Evolutionary conservation across 2,113 vertebrate genomes (phyloP).

Genomic region (Lepidothrix coronata): DNA sequence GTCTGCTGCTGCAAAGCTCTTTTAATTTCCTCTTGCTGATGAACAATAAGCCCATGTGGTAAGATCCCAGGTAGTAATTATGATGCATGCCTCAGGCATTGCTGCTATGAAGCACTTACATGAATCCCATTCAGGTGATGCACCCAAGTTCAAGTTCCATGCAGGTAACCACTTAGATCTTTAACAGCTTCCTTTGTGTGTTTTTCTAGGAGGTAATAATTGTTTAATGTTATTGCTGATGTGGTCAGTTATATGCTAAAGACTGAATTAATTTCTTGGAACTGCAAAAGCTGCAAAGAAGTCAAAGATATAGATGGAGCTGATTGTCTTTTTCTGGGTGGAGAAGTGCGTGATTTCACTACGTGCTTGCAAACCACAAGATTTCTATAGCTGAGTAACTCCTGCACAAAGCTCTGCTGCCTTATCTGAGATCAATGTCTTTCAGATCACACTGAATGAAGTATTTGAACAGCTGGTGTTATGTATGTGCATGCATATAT

Average conservation of each 20-base stretch:
- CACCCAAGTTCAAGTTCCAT: neutral
- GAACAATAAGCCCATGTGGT: neutral
- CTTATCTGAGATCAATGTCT: neutral
- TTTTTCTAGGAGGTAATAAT: neutral
- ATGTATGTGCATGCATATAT: neutral
- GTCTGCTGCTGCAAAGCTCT: neutral
- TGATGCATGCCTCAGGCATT: neutral
- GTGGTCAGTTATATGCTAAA: neutral
- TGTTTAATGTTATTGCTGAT: neutral
- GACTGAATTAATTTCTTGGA: neutral
- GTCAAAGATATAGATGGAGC: neutral
- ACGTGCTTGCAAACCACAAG: neutral
- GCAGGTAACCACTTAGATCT: neutral
- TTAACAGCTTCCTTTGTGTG: neutral
- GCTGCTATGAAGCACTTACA: neutral
- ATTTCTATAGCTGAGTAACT: neutral
- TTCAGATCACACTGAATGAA: neutral
- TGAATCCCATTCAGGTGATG: neutral
- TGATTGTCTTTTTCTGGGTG: neutral
- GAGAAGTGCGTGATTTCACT: neutral
- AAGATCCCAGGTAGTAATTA: neutral
- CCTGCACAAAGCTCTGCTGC: neutral
- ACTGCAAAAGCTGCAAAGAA: neutral
- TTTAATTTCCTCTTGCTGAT: constrained; percentile 34
- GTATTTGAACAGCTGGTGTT: neutral